phyloP scores from a whole-genome alignment of 2,888 invertebrate species.

The Amphipoea lucens region DNA sequence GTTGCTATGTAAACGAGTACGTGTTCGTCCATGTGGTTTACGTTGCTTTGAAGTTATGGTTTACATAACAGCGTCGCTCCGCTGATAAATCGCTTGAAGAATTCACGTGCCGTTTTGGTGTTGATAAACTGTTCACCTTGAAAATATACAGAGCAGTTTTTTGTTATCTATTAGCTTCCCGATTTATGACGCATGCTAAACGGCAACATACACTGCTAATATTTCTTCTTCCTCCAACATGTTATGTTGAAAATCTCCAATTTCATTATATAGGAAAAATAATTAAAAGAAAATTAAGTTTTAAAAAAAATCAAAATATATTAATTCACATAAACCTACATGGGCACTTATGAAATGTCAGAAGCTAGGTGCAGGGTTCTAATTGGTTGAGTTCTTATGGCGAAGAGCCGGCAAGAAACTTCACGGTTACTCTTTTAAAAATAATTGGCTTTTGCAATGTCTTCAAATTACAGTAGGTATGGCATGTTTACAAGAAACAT shows the following conservation, averaged over 20 bases:
- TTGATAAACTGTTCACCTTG: conserved; percentile 33
- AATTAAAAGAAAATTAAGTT: neutral
- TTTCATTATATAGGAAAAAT: neutral
- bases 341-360: too few species aligned
- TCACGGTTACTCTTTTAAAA: too few species aligned
- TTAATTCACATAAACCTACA: too few species aligned
- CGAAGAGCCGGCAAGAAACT: too few species aligned
- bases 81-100: conserved; percentile 17
- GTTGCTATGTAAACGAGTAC: conserved; percentile 4
- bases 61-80: conserved; percentile 22
- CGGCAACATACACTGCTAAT: neutral
- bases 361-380: too few species aligned
- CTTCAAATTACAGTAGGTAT: too few species aligned
- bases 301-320: too few species aligned
- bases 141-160: conserved; percentile 19
- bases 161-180: conserved; percentile 12
- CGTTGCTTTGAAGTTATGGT: conserved; percentile 10
- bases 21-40: conserved; percentile 8
- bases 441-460: too few species aligned
- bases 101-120: conserved; percentile 11
- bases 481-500: neutral
- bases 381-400: too few species aligned
- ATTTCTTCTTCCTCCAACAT: neutral
- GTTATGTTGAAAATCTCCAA: neutral
- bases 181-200: neutral